These are phyloP conservation scores for Thermophis baileyi DNA, from an alignment of 2,113 vertebrate genomes.

Conservation along the genomic window DNA sequence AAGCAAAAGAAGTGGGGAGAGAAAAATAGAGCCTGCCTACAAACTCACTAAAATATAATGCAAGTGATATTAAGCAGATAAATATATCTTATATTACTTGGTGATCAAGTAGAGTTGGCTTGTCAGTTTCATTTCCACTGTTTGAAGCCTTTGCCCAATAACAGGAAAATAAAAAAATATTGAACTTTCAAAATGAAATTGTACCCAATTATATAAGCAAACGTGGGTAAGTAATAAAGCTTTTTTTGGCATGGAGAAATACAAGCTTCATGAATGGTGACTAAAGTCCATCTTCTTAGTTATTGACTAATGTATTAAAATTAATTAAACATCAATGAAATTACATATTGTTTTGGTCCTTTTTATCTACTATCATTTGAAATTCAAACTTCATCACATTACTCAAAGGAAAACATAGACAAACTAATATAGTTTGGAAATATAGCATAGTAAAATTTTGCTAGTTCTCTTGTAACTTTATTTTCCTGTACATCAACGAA, in stretches of 20 bases:
- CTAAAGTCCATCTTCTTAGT: background rate
- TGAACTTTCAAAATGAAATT: background rate
- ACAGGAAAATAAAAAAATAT: background rate
- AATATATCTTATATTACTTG: background rate
- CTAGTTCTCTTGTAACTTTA: background rate
- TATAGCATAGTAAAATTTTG: background rate
- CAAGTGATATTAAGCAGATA: background rate
- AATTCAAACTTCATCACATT: background rate
- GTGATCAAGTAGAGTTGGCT: background rate
- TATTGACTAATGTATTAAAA: background rate
- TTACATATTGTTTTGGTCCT: background rate
- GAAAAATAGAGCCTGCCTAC: background rate
- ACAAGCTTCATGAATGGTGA: background rate
- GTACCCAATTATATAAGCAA: background rate
- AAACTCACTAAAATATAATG: background rate
- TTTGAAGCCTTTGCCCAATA: background rate
- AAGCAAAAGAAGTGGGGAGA: background rate
- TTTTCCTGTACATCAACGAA: background rate
- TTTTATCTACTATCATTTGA: background rate
- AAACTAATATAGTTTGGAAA: background rate
- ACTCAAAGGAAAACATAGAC: background rate
- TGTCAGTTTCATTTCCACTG: background rate
- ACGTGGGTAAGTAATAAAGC: no score
- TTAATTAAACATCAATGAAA: background rate
- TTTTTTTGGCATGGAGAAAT: background rate